A percentile compares a stretch with the other conserved stretches of the same genome.
Evolutionary conservation across 37 sponge, comb jelly and placozoan species (phyloP).

Genomic region (Sycon ciliatum): DNA sequence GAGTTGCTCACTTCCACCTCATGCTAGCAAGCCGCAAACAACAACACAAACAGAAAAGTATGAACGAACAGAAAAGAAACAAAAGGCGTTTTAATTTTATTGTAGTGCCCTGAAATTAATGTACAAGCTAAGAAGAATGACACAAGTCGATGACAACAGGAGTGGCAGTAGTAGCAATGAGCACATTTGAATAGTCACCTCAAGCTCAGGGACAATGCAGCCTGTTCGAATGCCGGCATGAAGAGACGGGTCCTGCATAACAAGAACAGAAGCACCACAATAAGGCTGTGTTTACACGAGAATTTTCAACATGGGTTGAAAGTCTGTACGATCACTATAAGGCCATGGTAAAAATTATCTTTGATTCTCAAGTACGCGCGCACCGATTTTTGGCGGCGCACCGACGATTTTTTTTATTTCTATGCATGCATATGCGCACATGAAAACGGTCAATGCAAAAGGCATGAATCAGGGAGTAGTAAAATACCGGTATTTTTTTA

Average conservation of each 20-base stretch:
- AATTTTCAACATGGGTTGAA: too few species aligned
- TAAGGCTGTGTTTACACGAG: too few species aligned
- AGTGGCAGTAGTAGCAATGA: background rate
- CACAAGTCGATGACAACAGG: background rate
- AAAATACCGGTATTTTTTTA: too few species aligned
- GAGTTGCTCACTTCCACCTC: slow-evolving; percentile 44
- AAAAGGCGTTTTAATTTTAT: background rate
- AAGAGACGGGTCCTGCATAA: slow-evolving; percentile 60
- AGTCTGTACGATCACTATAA: too few species aligned
- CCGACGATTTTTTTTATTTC: too few species aligned
- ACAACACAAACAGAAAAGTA: background rate
- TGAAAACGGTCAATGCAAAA: too few species aligned
- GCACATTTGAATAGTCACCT: slow-evolving; percentile 30
- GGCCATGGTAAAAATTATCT: too few species aligned
- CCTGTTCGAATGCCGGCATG: slow-evolving; percentile 86
- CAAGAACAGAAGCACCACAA: too few species aligned
- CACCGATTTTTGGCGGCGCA: too few species aligned
- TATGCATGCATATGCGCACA: too few species aligned
- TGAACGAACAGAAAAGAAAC: background rate
- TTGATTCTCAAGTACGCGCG: too few species aligned
- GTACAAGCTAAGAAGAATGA: background rate
- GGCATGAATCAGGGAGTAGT: too few species aligned
- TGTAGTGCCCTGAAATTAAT: background rate
- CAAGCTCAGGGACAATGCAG: slow-evolving; percentile 84
- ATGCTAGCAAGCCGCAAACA: slow-evolving; percentile 13